phyloP scores from a whole-genome alignment of 2,888 invertebrate genomes.

The Drosophila cyrtoloma region DNA sequence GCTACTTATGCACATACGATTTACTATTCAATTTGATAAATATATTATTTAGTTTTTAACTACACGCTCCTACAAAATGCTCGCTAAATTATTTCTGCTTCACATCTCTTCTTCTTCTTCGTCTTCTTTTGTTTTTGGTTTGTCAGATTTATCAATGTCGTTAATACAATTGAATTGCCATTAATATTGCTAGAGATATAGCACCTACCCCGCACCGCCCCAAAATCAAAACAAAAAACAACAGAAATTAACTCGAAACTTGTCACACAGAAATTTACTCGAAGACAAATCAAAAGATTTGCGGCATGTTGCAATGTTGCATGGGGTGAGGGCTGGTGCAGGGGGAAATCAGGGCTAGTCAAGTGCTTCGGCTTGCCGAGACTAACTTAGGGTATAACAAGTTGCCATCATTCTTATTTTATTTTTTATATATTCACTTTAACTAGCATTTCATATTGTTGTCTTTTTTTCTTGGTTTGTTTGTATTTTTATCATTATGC shows the following conservation, averaged over 20 bases:
- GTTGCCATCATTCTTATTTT: constrained; percentile 25
- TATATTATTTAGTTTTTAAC: constrained; percentile 55
- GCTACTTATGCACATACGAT: constrained; percentile 76
- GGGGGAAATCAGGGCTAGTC: constrained; percentile 29
- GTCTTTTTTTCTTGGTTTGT: constrained; percentile 10
- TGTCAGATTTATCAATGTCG: constrained; percentile 72
- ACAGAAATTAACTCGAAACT: not conserved
- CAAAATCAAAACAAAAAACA: not conserved
- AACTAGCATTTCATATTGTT: constrained; percentile 44
- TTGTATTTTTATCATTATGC: constrained; percentile 42
- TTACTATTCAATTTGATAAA: constrained; percentile 65
- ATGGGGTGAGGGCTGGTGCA: not conserved
- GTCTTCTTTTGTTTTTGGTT: constrained; percentile 32
- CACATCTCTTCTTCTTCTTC: not conserved
- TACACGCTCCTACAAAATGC: constrained; percentile 70
- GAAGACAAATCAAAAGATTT: constrained; percentile 51
- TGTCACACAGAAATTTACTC: not conserved
- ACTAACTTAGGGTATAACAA: constrained; percentile 72
- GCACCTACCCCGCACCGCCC: constrained; percentile 15
- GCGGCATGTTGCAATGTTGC: constrained; percentile 11
- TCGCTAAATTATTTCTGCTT: constrained; percentile 44
- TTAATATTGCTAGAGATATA: constrained; percentile 73
- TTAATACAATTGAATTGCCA: constrained; percentile 80
- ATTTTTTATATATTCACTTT: constrained; percentile 30
- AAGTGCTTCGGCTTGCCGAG: constrained; percentile 70